Evolutionary conservation across 2,113 vertebrate genomes (phyloP), one percentile per base, ranked within the genome.

Genomic region (Hiodon tergisus): DNA sequence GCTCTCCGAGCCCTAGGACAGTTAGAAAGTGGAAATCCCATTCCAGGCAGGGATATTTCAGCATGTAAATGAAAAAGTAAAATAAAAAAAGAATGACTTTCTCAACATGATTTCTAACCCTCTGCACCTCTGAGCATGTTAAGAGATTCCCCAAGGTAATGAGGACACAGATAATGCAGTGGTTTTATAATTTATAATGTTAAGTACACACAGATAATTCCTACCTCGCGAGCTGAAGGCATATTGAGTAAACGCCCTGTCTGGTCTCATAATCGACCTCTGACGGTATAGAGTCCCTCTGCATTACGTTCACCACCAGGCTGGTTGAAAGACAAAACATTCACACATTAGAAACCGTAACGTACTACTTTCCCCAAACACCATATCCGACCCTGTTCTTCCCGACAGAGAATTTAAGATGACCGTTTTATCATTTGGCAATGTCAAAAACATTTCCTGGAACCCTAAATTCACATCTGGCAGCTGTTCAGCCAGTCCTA

Each of bases 221-320:
- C 54, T 78, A 98, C 97, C 97, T 95, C 83, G 97, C 97, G 76
- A 99, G 88, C 63, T 99, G 97, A 11, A 99, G 92, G 80, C 97
- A 99, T 85, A 99, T 99, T 60, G 97, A 98, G 78, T 99, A 99
- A 80, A 99, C 96, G 51, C 97, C 97, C 81, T 99, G 97, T 82
- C 97, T 92, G 74, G 97, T 99, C 87, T 99, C 97, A 78, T 99
- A 98, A 88, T 98, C 97, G 55, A 98, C 97, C 86, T 99, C 97
- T 57, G 97, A 94, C 11, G 97, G 97, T 77, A 98, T 97, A 74
- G 97, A 98, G 78, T 99, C 97, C 84, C 96, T 94, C 88, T 99
- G 97, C 97, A 99, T 99, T 63, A 99, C 97, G 82, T 98, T 98
- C 77, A 99, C 97, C 86, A 99, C 97, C 94, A 99, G 89, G 82